Conservation (phyloP, 2,888 invertebrate species). For the Sarcophaga variegata region DNA sequence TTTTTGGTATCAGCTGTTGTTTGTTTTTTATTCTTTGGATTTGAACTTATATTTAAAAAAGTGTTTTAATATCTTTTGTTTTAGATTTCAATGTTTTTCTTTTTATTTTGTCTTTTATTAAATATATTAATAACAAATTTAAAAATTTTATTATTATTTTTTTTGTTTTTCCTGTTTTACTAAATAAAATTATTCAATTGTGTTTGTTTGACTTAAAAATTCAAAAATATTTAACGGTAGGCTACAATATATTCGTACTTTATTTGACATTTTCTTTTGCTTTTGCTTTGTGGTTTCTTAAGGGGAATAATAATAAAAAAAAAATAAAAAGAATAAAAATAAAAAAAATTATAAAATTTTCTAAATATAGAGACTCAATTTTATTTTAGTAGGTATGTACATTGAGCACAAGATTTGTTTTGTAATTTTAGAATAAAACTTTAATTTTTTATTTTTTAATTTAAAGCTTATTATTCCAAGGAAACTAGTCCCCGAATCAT, state of each 20-base stretch:
- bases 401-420: slow-evolving; percentile 19
- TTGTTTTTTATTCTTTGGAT: slow-evolving; percentile 22
- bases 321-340: background rate
- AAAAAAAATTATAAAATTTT: slow-evolving; percentile 19
- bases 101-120: background rate
- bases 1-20: slow-evolving; percentile 67
- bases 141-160: slow-evolving; percentile 10
- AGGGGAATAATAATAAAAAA: no score
- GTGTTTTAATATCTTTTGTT: slow-evolving; percentile 8
- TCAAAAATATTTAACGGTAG: slow-evolving; percentile 66
- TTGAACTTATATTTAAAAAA: slow-evolving; percentile 16
- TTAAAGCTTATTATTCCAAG: slow-evolving; percentile 40
- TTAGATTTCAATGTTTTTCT: slow-evolving; percentile 7
- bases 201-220: slow-evolving; percentile 56
- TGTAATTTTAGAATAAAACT: slow-evolving; percentile 2
- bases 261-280: slow-evolving; percentile 56
- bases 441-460: background rate
- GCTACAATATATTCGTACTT: slow-evolving; percentile 58
- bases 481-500: no score
- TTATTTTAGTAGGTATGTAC: slow-evolving; percentile 33
- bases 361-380: background rate
- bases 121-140: slow-evolving; percentile 48
- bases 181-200: slow-evolving; percentile 61
- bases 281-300: slow-evolving; percentile 53
- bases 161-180: slow-evolving; percentile 12